Evolutionary conservation across 2,888 invertebrate species (phyloP).

Genomic region (Encarsia formosa): DNA sequence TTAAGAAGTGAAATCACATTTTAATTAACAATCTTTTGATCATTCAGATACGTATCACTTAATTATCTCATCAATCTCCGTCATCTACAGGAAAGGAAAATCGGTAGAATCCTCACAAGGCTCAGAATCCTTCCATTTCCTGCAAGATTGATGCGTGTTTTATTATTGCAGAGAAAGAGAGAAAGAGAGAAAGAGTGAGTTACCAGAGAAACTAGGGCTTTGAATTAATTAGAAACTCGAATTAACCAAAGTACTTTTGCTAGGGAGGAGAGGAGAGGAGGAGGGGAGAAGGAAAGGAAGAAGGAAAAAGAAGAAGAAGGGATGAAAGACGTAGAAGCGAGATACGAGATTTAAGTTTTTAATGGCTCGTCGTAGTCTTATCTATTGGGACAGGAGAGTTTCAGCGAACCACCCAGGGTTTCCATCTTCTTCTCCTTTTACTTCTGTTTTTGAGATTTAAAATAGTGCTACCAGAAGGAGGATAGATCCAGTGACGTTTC

Average conservation of each 20-base stretch:
- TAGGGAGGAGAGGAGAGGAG: constrained; percentile 8
- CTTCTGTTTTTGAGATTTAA: constrained; percentile 27
- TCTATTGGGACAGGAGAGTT: constrained; percentile 22
- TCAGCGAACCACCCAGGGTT: background rate
- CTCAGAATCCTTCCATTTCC: too few species aligned
- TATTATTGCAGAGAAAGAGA: constrained; percentile 2
- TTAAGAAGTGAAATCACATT: too few species aligned
- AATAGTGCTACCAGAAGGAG: constrained; percentile 34
- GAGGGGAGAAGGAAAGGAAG: background rate
- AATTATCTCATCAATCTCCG: too few species aligned
- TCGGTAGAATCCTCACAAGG: too few species aligned
- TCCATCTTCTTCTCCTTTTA: constrained; percentile 1
- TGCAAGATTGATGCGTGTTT: constrained; percentile 16
- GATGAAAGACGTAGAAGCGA: constrained; percentile 8
- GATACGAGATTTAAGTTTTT: constrained; percentile 30
- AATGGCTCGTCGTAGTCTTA: constrained; percentile 30
- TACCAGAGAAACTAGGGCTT: background rate
- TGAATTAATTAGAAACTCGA: constrained; percentile 24
- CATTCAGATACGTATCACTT: too few species aligned
- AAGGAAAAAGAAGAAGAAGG: background rate
- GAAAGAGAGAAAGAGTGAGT: background rate
- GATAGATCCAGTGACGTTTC: constrained; percentile 33
- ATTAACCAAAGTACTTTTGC: constrained; percentile 22
- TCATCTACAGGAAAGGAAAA: too few species aligned
- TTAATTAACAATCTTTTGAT: too few species aligned